A percentile compares a stretch with the other conserved stretches of the same genome.
Conservation (phyloP, 1,140 invertebrate genomes). For the Aphidius ervi region DNA sequence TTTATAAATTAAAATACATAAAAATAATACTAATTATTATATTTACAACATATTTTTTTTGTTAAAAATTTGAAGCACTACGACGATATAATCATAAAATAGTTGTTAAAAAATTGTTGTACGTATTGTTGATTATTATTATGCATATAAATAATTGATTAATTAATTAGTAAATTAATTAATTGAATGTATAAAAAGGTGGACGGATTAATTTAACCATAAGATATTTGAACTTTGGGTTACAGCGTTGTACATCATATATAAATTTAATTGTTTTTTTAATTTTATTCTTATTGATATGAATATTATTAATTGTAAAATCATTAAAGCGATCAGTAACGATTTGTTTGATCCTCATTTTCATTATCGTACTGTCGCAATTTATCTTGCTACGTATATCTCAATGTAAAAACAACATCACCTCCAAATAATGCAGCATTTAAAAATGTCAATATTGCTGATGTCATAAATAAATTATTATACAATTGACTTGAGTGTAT, state of each 20-base stretch:
- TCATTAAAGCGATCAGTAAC: slow-evolving; percentile 18
- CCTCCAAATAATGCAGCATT: slow-evolving; percentile 52
- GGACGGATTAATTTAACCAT: slow-evolving; percentile 24
- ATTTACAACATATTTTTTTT: too few species aligned
- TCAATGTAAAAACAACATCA: slow-evolving; percentile 56
- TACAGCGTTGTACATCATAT: slow-evolving; percentile 29
- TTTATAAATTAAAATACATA: slow-evolving; percentile 7
- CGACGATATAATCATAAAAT: too few species aligned
- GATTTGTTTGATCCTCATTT: not conserved
- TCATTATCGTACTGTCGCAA: slow-evolving; percentile 13
- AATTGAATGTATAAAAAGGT: slow-evolving; percentile 2
- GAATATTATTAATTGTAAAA: not conserved
- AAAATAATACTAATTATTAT: too few species aligned
- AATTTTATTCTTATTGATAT: not conserved
- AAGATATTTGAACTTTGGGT: slow-evolving; percentile 30
- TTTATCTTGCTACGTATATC: slow-evolving; percentile 28
- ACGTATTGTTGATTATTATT: too few species aligned
- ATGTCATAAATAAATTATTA: slow-evolving; percentile 59
- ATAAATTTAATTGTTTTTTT: slow-evolving; percentile 4
- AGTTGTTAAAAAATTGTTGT: too few species aligned
- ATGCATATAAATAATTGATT: slow-evolving; percentile 1
- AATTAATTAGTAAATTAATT: not conserved
- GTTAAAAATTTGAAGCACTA: too few species aligned
- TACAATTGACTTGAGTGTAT: slow-evolving; percentile 57
- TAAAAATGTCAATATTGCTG: slow-evolving; percentile 56